These are phyloP conservation scores for Buphagus erythrorhynchus DNA, from an alignment of 2,797 vertebrate genomes.

Conservation along the genomic window DNA sequence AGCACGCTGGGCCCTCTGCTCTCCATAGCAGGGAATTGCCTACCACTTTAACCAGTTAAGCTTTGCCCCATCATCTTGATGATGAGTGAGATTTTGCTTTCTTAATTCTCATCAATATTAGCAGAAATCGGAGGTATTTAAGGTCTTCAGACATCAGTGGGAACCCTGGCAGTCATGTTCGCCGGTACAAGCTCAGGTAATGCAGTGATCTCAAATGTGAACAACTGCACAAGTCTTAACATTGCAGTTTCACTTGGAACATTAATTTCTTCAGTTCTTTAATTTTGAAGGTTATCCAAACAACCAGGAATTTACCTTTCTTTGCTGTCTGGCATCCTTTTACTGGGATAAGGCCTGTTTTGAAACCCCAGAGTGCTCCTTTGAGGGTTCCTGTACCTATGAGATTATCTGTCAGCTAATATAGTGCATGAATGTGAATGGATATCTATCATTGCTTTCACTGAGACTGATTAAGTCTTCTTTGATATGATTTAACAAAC, in stretches of 20 bases:
- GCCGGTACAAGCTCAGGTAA: accelerated
- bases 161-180: background rate
- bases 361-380: background rate
- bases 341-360: background rate
- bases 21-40: accelerated
- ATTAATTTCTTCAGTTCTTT: background rate
- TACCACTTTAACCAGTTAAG: background rate
- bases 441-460: background rate
- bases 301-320: background rate
- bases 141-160: background rate
- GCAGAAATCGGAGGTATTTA: background rate
- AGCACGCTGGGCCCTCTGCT: accelerated
- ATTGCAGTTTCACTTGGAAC: background rate
- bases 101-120: background rate
- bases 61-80: background rate
- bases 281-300: background rate
- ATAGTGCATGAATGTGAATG: background rate
- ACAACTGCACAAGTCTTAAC: background rate
- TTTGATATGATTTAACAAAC: background rate
- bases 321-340: background rate
- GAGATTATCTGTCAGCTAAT: background rate
- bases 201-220: background rate
- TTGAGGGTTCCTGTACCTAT: background rate
- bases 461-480: background rate
- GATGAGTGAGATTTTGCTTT: background rate